These are phyloP conservation scores for Lasiommata megera DNA, from an alignment of 2,888 invertebrate species.

Conservation along the genomic window DNA sequence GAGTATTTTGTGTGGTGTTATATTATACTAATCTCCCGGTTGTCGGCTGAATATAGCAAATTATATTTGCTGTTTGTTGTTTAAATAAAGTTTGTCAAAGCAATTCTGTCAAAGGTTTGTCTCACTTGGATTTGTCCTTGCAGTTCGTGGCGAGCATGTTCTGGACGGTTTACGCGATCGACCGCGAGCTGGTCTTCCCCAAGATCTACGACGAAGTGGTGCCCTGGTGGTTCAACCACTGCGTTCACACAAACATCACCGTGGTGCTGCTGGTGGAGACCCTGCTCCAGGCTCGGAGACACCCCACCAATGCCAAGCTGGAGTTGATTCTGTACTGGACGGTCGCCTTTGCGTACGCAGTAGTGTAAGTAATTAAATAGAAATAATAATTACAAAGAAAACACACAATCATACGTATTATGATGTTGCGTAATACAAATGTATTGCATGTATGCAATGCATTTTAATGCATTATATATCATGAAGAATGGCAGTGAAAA, in stretches of 20 bases:
- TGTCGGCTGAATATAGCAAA: too few species aligned
- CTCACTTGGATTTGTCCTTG: conserved; percentile 34
- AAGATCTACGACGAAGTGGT: conserved; percentile 71
- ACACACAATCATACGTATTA: too few species aligned
- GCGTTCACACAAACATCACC: conserved; percentile 79
- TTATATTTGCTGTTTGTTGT: too few species aligned
- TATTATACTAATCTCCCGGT: too few species aligned
- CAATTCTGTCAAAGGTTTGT: too few species aligned
- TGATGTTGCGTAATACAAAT: too few species aligned
- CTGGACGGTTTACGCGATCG: conserved; percentile 76
- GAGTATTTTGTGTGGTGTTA: too few species aligned
- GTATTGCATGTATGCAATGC: too few species aligned
- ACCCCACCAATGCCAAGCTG: conserved; percentile 48
- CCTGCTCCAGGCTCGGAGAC: conserved; percentile 55
- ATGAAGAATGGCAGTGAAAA: too few species aligned
- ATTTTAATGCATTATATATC: too few species aligned
- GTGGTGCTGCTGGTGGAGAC: conserved; percentile 72
- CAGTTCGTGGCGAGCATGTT: conserved; percentile 79
- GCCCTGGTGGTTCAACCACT: conserved; percentile 82
- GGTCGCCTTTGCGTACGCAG: conserved; percentile 51
- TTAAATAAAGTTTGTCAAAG: too few species aligned
- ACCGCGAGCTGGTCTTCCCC: conserved; percentile 81
- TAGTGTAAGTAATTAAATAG: conserved; percentile 61
- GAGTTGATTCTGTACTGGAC: conserved; percentile 48
- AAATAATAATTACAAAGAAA: too few species aligned